phyloP scores from a whole-genome alignment of 2,797 vertebrate species.

The Aeoliscus strigatus region DNA sequence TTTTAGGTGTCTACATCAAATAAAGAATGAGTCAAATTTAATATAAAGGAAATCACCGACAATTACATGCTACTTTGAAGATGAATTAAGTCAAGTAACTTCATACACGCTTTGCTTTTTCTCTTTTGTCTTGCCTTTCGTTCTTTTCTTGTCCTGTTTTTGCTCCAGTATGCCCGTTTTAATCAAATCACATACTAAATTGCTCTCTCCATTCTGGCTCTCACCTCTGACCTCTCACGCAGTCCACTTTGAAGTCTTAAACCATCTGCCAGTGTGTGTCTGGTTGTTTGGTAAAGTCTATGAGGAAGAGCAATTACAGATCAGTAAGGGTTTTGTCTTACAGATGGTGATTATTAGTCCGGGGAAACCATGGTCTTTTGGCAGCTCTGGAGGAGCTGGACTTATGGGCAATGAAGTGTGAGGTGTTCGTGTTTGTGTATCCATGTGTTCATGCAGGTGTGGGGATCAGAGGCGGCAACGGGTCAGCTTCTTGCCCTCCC shows the following conservation, averaged over 20 bases:
- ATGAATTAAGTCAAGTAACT: no score
- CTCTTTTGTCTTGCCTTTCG: no score
- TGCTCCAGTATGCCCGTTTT: no score
- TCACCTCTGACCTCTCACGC: slow-evolving; percentile 40
- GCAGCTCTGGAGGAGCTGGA: slow-evolving; percentile 37
- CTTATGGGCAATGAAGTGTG: slow-evolving; percentile 41
- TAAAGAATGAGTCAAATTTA: no score
- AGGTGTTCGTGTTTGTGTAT: slow-evolving; percentile 36
- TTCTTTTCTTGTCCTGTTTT: no score
- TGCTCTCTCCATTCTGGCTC: slow-evolving; percentile 14
- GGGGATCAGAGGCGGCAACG: slow-evolving; percentile 49
- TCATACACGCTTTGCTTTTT: no score
- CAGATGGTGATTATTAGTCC: slow-evolving; percentile 45
- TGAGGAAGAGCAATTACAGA: slow-evolving; percentile 48
- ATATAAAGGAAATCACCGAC: no score
- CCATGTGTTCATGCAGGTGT: slow-evolving; percentile 61
- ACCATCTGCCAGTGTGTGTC: no score
- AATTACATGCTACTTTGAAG: no score
- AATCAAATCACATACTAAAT: slow-evolving; percentile 30
- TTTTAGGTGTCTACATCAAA: no score
- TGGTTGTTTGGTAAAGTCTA: slow-evolving; percentile 62
- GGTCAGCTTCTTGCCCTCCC: slow-evolving; percentile 53
- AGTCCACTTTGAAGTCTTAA: slow-evolving; percentile 44
- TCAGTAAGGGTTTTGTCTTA: slow-evolving; percentile 43
- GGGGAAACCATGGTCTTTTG: slow-evolving; percentile 51